Base-by-base conservation (phyloP, 2,888 invertebrate genomes). In the Meiosimyza decipiens region DNA sequence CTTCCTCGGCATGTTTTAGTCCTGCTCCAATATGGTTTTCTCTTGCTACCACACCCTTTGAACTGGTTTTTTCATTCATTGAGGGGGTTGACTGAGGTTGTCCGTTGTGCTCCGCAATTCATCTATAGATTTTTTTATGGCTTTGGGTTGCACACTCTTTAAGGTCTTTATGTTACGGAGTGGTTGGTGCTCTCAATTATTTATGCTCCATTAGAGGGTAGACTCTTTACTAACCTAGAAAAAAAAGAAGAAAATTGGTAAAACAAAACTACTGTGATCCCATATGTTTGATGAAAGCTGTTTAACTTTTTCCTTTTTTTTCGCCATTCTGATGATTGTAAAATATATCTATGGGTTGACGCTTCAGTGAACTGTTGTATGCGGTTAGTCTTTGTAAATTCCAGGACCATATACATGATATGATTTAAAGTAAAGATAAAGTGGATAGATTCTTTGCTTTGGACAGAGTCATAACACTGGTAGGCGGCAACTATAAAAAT, bases 141-240 rank as follows among this genome's bases (percentile, higher is more conserved):
- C 28, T 57, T 28, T 57, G 40, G 40, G 40, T 40, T 40, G 9
- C 40, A 9, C 40, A 40, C 40, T 40, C 40, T 40, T 40, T 40
- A 40, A 40, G 3, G 9, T 2, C 4, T 16, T 18, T 1, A 11
- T 11, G 22, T 28, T 7, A 40, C 1, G 22, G 15, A 4, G 57
- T 28, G 57, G 18, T 57, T 18, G 5, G 16, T 16, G 22, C 28
- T 40, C 40, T 57, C 57, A 57, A 57, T 57, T 57, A 57, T 57
- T 57, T 57, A 57, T 57, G 18, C 57, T 57, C 28, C 28, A 28
- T 28, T 28, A 57, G 22, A 57, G 18, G 28, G 57, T 18, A 22
- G 57, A 40, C 40, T 57, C 57, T 57, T 28, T 57, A 57, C 28
- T 57, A 57, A 57, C 57, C 57, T 28, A 57, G 57, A 13, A 57